Evolutionary conservation across 2,797 vertebrate species (phyloP).

Genomic region (Lagodon rhomboides): DNA sequence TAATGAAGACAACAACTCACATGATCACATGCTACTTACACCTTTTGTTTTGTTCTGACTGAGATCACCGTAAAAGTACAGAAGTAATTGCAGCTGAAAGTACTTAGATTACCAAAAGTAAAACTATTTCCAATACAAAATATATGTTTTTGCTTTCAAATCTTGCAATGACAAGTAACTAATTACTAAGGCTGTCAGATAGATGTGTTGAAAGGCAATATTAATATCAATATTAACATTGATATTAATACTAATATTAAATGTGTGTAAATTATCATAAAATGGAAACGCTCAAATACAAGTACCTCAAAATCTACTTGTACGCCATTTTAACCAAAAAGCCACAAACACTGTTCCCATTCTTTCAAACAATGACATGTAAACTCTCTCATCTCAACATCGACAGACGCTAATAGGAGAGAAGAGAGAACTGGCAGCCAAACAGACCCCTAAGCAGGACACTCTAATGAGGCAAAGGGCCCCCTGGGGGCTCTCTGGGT

Average conservation of each 20-base stretch:
- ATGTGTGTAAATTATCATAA: not conserved
- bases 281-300: not conserved
- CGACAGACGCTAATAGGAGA: slow-evolving; percentile 34
- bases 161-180: not conserved
- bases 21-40: no score
- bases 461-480: slow-evolving; percentile 54
- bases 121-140: not conserved
- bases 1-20: no score
- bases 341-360: not conserved
- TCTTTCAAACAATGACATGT: slow-evolving; percentile 5
- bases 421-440: slow-evolving; percentile 44
- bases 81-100: not conserved
- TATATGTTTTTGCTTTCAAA: not conserved
- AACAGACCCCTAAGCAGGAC: slow-evolving; percentile 48
- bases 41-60: no score
- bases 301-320: not conserved
- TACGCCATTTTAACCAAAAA: not conserved
- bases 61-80: not conserved
- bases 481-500: slow-evolving; percentile 40
- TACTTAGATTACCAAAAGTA: not conserved
- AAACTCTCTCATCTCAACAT: slow-evolving; percentile 10
- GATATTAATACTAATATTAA: no score
- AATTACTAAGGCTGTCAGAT: not conserved
- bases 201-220: not conserved
- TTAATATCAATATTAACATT: no score